Evolutionary conservation across 2,888 invertebrate genomes (phyloP).

Genomic region (Tillus elongatus): DNA sequence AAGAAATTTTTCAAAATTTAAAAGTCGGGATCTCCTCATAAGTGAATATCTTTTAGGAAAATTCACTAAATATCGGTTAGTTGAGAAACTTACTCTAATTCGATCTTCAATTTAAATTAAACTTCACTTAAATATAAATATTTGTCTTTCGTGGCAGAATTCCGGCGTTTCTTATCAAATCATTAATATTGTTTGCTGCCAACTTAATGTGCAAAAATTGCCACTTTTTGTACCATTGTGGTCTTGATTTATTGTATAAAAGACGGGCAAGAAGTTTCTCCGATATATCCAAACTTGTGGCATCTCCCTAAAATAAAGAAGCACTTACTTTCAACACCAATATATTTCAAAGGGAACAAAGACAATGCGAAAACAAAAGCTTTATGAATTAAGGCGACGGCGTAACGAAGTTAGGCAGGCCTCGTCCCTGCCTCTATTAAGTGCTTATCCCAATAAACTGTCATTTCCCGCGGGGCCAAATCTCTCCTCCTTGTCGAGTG

Average conservation of each 20-base stretch:
- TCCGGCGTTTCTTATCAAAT: too few relatives aligned
- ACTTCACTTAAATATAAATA: too few relatives aligned
- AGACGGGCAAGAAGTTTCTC: conserved; percentile 1
- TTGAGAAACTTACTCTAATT: too few relatives aligned
- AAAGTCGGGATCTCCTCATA: too few relatives aligned
- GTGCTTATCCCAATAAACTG: conserved; percentile 42
- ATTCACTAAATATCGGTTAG: too few relatives aligned
- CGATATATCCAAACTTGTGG: neutral
- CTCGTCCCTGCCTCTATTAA: conserved; percentile 34
- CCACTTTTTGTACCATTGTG: conserved; percentile 2
- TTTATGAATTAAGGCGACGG: conserved; percentile 39
- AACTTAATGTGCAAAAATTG: too few relatives aligned
- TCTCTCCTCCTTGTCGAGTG: conserved; percentile 30
- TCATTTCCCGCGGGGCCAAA: conserved; percentile 36
- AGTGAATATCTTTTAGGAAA: too few relatives aligned
- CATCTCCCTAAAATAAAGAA: conserved; percentile 24
- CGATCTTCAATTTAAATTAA: too few relatives aligned
- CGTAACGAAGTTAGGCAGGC: conserved; percentile 36
- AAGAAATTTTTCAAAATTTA: too few relatives aligned
- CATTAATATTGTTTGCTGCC: too few relatives aligned
- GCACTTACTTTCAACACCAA: conserved; percentile 34
- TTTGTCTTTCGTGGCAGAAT: too few relatives aligned
- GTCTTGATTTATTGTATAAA: conserved; percentile 3
- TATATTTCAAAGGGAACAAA: conserved; percentile 29
- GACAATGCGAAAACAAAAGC: conserved; percentile 36